A percentile compares a stretch with the other conserved stretches of the same genome.
These are phyloP conservation scores for Lasioglossum vierecki DNA, from an alignment of 2,888 invertebrate genomes.

Conservation along the genomic window DNA sequence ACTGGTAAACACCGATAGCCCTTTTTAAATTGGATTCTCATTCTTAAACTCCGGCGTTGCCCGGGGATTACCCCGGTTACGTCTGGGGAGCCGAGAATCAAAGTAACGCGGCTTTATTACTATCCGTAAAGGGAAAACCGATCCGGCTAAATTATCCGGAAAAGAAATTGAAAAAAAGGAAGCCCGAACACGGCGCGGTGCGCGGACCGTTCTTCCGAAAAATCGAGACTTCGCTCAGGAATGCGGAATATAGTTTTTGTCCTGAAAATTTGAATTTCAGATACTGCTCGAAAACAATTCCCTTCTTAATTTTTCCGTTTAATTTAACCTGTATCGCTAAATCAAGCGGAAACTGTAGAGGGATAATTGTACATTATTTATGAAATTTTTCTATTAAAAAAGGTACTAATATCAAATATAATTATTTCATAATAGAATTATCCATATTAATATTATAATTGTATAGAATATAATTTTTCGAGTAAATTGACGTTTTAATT, in stretches of 20 bases:
- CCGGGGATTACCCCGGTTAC: conserved; percentile 14
- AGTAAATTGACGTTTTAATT: not conserved
- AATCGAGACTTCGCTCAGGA: not conserved
- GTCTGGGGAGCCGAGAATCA: conserved; percentile 25
- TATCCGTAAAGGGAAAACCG: conserved; percentile 36
- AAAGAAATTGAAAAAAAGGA: conserved; percentile 41
- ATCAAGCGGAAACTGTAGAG: not conserved
- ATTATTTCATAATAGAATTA: not conserved
- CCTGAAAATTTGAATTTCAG: not conserved
- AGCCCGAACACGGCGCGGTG: not conserved
- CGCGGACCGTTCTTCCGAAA: not conserved
- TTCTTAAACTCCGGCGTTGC: conserved; percentile 38
- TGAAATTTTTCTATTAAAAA: not conserved
- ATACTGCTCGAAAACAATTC: not conserved
- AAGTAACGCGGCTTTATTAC: conserved; percentile 45
- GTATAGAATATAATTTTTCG: not conserved
- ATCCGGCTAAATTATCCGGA: conserved; percentile 39
- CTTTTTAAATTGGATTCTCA: conserved; percentile 62
- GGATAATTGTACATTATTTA: not conserved
- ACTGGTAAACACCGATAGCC: conserved; percentile 57
- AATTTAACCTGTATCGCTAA: too few relatives aligned
- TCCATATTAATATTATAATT: not conserved
- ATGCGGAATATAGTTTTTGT: not conserved
- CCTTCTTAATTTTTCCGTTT: not conserved
- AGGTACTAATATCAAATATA: too few relatives aligned